Evolutionary conservation across 2,888 invertebrate species (phyloP), one percentile per base, ranked within the genome.

Genomic region (Oscheius myriophilus): DNA sequence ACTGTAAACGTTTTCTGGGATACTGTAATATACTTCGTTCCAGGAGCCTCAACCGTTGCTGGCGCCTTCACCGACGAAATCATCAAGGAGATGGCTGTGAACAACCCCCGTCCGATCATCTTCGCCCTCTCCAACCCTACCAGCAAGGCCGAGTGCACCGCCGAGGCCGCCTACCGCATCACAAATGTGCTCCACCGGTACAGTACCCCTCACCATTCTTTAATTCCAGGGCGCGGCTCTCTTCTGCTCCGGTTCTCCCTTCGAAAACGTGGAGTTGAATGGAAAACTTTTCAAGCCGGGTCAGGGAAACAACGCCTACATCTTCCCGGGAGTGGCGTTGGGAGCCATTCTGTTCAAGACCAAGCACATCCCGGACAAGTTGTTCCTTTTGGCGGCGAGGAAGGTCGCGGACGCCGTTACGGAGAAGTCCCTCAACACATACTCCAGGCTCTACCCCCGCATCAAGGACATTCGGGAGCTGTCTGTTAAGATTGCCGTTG

Each of bases 41-140:
- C 86, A 91, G 96, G 94, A 64, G 97, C 96, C 62, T 92, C 96
- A 21, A 96, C 96, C 0, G 91, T 94, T 72, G 92, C 92, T 39
- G 94, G 95, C 61, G 95, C 95, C n/a, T 98, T 98, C 89, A 95
- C 93, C 0, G 88, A 91, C 25, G 91, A 92, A 79, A 93, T 99
- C 83, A 90, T 99, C 66, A 89, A 91, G 82, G 90, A 91, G 86
- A 96, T 99, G 96, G 94, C 91, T 16, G 89, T 90, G 62, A 90
- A 91, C 86, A 94, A 95, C 88, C 91, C 92, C 25, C 90, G 90
- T 65, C 98, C 98, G 1, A 92, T 99, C 73, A 93, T 98, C 82
- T 98, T 98, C 88, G 97, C 98, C 14, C 91, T 98, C 57, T 96
- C 96, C 87, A 98, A 98, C 90, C 98, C 98, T 65, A 99, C 98